Evolutionary conservation across 2,797 vertebrate genomes (phyloP), one percentile per base, ranked within the genome.

Genomic region (Lagorchestes hirsutus): DNA sequence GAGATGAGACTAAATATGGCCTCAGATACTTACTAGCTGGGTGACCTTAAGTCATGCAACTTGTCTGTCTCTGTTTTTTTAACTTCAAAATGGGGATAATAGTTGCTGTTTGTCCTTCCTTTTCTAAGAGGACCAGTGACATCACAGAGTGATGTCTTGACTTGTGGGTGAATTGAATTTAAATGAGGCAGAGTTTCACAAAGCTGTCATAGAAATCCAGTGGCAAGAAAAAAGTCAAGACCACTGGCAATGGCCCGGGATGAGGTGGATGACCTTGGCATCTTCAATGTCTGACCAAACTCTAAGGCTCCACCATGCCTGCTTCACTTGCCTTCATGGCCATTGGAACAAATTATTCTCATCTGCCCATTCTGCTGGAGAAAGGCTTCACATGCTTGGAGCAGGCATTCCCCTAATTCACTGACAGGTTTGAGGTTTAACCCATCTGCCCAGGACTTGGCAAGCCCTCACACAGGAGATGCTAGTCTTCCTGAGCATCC

Each of bases 211-310:
- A 22, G n/a, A 40, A 82, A 2, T 46, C 67, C n/a, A 82, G n/a
- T 0, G n/a, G 18, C n/a, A 82, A 40, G n/a, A 22, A 2, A 40
- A 74, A 40, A 74, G 67, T 74, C n/a, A 74, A 22, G 18, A 24
- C 8, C 5, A 10, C 8, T 82, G 18, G n/a, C 3, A 0, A 46
- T 40, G n/a, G 11, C n/a, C 18, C 0, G 2, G n/a, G 67, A 46
- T 46, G 0, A n/a, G 24, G 6, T 46, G n/a, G 16, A 46, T 82
- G 18, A 40, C 67, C 67, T 46, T 82, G 67, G n/a, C 5, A 22
- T 82, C n/a, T 82, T 82, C 18, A 16, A 22, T 46, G 67, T 9
- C n/a, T 40, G 67, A 82, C 6, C 67, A 40, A 10, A 2, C 67
- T 82, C 18, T 10, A 82, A 82, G n/a, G 3, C n/a, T 46, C 18